Conservation (phyloP, 92 coral and sea anemone genomes). For the Nematostella vectensis region DNA sequence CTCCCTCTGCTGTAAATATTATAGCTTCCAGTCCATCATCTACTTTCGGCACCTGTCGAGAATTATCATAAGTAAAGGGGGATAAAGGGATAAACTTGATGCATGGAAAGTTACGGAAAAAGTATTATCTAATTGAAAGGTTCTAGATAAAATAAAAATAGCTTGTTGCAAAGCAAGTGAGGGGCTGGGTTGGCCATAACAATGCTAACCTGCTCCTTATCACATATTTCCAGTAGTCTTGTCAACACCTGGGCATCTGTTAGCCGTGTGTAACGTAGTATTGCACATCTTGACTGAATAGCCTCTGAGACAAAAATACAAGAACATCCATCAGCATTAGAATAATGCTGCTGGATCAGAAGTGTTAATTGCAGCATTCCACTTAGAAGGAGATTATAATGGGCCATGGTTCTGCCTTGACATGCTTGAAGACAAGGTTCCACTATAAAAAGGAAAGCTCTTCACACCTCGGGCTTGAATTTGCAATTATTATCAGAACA, state of each 20-base stretch:
- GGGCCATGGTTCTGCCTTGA: too few species aligned
- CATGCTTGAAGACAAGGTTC: too few species aligned
- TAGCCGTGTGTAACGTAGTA: constrained; percentile 75
- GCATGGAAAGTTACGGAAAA: background rate
- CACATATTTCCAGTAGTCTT: constrained; percentile 89
- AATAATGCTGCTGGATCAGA: too few species aligned
- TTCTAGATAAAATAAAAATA: too few species aligned
- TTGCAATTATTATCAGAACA: too few species aligned
- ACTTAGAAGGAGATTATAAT: too few species aligned
- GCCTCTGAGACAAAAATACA: constrained; percentile 82
- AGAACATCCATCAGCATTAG: too few species aligned
- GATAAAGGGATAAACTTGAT: background rate
- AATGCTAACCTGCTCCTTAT: constrained; percentile 89
- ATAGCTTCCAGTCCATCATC: constrained; percentile 98
- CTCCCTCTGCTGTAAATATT: constrained; percentile 93
- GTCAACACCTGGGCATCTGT: constrained; percentile 83
- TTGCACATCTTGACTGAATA: constrained; percentile 98
- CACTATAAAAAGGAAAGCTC: too few species aligned
- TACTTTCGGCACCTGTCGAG: constrained; percentile 86
- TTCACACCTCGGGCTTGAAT: too few species aligned
- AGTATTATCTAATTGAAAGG: too few species aligned
- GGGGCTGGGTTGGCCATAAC: background rate
- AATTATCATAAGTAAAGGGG: too few species aligned
- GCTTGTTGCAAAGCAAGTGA: constrained; percentile 6
- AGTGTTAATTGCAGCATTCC: too few species aligned